A percentile compares a stretch with the other conserved stretches of the same genome.
Evolutionary conservation across 2,113 vertebrate genomes (phyloP).

Genomic region (Camarhynchus parvulus): DNA sequence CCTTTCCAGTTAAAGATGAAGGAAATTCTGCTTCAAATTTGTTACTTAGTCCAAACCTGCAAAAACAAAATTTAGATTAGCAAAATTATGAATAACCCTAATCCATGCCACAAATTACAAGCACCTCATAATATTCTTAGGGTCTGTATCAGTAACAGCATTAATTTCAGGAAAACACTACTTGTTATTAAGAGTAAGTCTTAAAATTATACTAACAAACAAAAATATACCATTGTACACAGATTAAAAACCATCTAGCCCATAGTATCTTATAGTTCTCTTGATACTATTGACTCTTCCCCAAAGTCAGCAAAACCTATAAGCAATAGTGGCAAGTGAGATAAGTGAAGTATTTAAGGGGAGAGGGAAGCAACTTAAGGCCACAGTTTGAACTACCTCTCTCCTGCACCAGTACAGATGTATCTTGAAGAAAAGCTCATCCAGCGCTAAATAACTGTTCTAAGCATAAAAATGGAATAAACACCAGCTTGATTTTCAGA

Average conservation of each 20-base stretch:
- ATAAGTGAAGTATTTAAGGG: neutral
- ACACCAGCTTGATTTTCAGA: neutral
- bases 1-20: slow-evolving; percentile 98
- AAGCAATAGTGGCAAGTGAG: neutral
- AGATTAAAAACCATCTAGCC: neutral
- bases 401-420: neutral
- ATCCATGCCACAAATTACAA: neutral
- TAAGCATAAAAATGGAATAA: neutral
- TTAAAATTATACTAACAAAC: neutral
- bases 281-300: neutral
- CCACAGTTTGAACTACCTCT: neutral
- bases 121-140: neutral
- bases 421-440: neutral
- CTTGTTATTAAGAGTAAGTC: neutral
- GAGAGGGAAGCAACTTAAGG: neutral
- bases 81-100: neutral
- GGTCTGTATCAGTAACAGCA: neutral
- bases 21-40: slow-evolving; percentile 99
- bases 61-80: slow-evolving; percentile 36
- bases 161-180: neutral
- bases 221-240: neutral
- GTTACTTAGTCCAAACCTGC: slow-evolving; percentile 98
- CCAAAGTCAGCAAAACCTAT: neutral
- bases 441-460: neutral
- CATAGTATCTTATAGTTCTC: neutral